Percentiles rank a stretch among this genome's conserved stretches.
phyloP scores from a whole-genome alignment of 1,140 invertebrate genomes.

The Bombus soroeensis region DNA sequence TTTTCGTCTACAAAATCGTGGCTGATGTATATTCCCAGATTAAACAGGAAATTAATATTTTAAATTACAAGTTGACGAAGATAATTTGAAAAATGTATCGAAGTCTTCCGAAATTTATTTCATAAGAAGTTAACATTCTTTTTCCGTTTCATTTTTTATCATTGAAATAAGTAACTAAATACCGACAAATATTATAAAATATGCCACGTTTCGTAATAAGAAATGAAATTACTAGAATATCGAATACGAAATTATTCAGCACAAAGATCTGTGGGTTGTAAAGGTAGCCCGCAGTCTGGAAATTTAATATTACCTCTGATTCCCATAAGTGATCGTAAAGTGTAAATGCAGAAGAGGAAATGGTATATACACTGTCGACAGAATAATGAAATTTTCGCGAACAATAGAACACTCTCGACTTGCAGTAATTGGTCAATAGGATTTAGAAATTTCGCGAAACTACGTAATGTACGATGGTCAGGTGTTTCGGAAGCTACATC shows the following conservation, averaged over 20 bases:
- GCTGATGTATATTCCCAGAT: not conserved
- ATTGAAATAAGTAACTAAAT: too few species aligned
- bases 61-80: not conserved
- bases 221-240: not conserved
- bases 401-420: conserved; percentile 19
- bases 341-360: not conserved
- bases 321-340: not conserved
- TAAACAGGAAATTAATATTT: not conserved
- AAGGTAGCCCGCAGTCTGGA: not conserved
- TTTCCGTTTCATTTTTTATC: too few species aligned
- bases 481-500: not conserved
- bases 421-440: conserved; percentile 28
- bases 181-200: too few species aligned
- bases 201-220: too few species aligned
- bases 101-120: not conserved
- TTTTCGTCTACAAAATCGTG: not conserved
- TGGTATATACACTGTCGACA: not conserved
- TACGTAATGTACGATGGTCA: not conserved
- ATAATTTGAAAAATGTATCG: not conserved
- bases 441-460: conserved; percentile 19
- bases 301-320: not conserved
- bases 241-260: not conserved
- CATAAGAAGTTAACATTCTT: not conserved
- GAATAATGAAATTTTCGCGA: conserved; percentile 12
- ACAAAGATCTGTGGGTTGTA: not conserved